Evolutionary conservation across 2,888 invertebrate species (phyloP), one percentile per base, ranked within the genome.

Genomic region (Synanthedon tipuliformis): DNA sequence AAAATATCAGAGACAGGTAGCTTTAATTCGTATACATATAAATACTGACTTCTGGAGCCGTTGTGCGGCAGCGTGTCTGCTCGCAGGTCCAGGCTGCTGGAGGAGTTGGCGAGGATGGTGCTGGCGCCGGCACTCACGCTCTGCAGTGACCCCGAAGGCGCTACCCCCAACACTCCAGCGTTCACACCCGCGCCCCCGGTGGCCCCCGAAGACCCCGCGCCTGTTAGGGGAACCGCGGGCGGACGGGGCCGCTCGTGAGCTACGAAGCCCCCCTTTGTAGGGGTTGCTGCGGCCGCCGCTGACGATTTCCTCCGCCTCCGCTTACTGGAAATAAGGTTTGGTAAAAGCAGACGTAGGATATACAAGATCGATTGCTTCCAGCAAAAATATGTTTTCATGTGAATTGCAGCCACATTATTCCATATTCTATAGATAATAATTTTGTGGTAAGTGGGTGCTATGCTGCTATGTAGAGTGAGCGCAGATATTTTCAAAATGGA

Each of bases 91-190:
- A 87, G 67, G 60, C 84, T 85, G 66, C 77, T 78, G 59, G 70
- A 78, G 51, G 86, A 85, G 56, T 89, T 89, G 15, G 90, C 91
- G 48, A 92, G 79, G 54, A 91, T 91, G 50, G 89, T 89, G 60
- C 89, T 89, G 53, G 90, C 89, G 50, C 89, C 89, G 8, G 89
- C 88, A 18, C 88, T 89, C 56, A 90, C 84, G 62, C 89, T 89
- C 63, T 88, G 86, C 65, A 88, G 74, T 3, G 89, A 88, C 51
- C 89, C 89, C 12, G 81, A 66, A 27, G 45, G 23, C 3, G n/a
- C 52, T 2, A 16, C 49, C 0, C 49, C 49, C 4, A 49, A 23
- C 12, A 11, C 18, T 23, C 27, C 48, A 58, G 50, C 15, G 48
- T 27, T 12, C 15, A 13, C 45, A 23, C 45, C 50, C 45, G 53